Conservation (phyloP, 2,888 invertebrate genomes). For the Oscheius sp. region DNA sequence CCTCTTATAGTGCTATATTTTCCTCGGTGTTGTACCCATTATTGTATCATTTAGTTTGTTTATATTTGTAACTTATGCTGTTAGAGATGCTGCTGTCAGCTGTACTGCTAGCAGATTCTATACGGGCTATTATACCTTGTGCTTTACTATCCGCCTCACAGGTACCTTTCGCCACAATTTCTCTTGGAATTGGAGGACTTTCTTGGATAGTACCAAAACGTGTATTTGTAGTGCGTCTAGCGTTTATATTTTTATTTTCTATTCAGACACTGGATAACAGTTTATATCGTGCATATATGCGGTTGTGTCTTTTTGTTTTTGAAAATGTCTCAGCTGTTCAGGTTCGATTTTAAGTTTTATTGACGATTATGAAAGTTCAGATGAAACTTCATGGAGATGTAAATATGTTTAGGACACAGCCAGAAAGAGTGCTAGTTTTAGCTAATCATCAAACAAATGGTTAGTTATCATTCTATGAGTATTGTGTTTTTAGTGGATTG, state of each 20-base stretch:
- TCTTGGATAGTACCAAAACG: constrained; percentile 53
- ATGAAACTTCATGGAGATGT: constrained; percentile 57
- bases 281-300: constrained; percentile 60
- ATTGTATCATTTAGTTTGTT: not conserved
- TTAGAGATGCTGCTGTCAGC: constrained; percentile 37
- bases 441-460: constrained; percentile 66
- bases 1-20: not conserved
- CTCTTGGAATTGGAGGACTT: constrained; percentile 52
- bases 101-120: constrained; percentile 38
- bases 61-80: not conserved
- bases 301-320: constrained; percentile 65
- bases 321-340: constrained; percentile 60
- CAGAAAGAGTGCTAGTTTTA: constrained; percentile 56
- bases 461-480: constrained; percentile 21
- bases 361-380: constrained; percentile 36
- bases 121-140: constrained; percentile 47
- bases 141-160: constrained; percentile 50
- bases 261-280: constrained; percentile 54
- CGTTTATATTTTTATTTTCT: too few species aligned
- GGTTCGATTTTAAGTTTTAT: constrained; percentile 22
- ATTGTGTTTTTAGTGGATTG: constrained; percentile 55
- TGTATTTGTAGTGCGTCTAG: constrained; percentile 28
- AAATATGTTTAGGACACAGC: constrained; percentile 31
- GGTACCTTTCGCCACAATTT: constrained; percentile 62
- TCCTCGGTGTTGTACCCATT: not conserved